Evolutionary conservation across 2,888 invertebrate species (phyloP).

Genomic region (Boloria selene): DNA sequence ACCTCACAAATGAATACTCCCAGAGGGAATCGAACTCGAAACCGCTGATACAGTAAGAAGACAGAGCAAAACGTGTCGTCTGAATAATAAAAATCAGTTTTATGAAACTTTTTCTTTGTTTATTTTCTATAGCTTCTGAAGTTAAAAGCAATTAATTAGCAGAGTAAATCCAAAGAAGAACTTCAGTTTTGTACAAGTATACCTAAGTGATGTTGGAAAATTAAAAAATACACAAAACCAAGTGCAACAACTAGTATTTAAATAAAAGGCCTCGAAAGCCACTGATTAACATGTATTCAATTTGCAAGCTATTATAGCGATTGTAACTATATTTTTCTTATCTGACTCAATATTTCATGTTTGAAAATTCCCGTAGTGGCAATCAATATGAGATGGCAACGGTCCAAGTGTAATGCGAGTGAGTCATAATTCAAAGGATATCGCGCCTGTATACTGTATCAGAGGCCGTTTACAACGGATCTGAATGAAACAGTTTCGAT

Average conservation of each 20-base stretch:
- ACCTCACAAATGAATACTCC: too few species aligned
- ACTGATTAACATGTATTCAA: conserved; percentile 31
- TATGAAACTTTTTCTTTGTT: too few species aligned
- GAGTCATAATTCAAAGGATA: conserved; percentile 46
- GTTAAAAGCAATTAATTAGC: too few species aligned
- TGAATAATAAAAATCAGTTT: too few species aligned
- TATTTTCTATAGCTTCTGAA: too few species aligned
- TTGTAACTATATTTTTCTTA: conserved; percentile 39
- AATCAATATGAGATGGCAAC: conserved; percentile 48
- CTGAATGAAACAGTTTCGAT: neutral
- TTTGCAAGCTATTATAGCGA: conserved; percentile 33
- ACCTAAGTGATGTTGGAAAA: too few species aligned
- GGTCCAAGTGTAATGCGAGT: conserved; percentile 47
- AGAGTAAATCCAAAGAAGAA: too few species aligned
- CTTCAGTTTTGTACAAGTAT: too few species aligned
- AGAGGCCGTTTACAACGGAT: conserved; percentile 27
- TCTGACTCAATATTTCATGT: conserved; percentile 36
- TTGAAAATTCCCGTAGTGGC: conserved; percentile 42
- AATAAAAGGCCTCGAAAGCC: conserved; percentile 2
- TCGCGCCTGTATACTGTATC: conserved; percentile 39
- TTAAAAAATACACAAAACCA: too few species aligned
- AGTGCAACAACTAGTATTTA: neutral
- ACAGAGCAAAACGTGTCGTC: too few species aligned
- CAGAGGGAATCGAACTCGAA: too few species aligned
- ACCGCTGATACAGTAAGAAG: too few species aligned